Conservation (phyloP, 2,113 vertebrate species). For the Echinops telfairi region DNA sequence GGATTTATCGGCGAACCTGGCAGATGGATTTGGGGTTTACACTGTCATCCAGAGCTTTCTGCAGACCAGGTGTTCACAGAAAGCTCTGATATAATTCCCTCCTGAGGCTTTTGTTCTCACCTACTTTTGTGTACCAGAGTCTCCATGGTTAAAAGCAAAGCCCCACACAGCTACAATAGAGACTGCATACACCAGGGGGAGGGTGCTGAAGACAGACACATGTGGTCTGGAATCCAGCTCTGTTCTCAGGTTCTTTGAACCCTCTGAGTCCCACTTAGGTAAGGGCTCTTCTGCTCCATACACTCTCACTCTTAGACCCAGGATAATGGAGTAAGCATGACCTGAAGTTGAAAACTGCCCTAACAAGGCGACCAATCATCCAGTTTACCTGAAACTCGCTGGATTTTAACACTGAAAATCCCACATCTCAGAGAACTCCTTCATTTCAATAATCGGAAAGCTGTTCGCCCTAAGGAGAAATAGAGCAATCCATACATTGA, state of each 20-base stretch:
- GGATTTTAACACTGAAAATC: not conserved
- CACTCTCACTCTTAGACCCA: not conserved
- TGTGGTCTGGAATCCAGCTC: not conserved
- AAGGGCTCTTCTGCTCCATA: not conserved
- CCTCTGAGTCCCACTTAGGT: not conserved
- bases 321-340: not conserved
- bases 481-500: not conserved
- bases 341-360: not conserved
- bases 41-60: too few species aligned
- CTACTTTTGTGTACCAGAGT: conserved; percentile 11
- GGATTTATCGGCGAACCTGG: too few species aligned
- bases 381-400: not conserved
- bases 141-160: conserved; percentile 25
- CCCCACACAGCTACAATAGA: not conserved
- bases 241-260: not conserved
- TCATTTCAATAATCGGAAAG: not conserved
- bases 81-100: too few species aligned
- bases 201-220: not conserved
- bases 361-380: not conserved
- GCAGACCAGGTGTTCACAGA: too few species aligned
- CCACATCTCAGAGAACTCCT: not conserved
- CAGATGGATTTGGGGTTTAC: too few species aligned
- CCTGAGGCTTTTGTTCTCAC: not conserved
- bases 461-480: not conserved
- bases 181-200: not conserved